A percentile compares a stretch with the other conserved stretches of the same genome.
phyloP scores from a whole-genome alignment of 2,888 invertebrate genomes.

The Drepanosiphum platanoidis region DNA sequence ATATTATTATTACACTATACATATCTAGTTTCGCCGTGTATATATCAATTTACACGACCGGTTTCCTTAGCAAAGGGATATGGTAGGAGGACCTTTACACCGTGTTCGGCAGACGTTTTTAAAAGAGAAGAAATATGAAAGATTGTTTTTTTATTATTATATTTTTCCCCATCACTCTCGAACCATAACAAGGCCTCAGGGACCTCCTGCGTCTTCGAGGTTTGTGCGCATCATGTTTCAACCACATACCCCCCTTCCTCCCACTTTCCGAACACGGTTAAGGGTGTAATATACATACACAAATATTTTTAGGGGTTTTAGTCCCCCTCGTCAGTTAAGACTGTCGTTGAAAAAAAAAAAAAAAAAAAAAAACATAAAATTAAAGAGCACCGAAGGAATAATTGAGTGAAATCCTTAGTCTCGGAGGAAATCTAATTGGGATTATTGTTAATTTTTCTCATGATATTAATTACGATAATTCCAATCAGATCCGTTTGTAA shows the following conservation, averaged over 20 bases:
- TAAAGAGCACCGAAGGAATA: constrained; percentile 21
- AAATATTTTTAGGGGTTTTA: constrained; percentile 8
- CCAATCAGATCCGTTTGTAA: background rate
- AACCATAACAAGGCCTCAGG: constrained; percentile 57
- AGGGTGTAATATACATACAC: constrained; percentile 15
- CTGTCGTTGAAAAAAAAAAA: background rate
- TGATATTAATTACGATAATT: constrained; percentile 16
- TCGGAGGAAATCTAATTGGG: constrained; percentile 41
- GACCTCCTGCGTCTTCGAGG: constrained; percentile 54
- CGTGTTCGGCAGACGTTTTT: constrained; percentile 40
- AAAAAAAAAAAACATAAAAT: constrained; percentile 41
- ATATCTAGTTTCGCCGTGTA: constrained; percentile 52
- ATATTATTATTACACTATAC: constrained; percentile 2
- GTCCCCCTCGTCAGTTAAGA: background rate
- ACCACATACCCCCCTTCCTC: background rate
- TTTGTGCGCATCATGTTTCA: constrained; percentile 53
- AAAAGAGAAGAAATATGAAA: constrained; percentile 42
- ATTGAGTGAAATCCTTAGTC: constrained; percentile 21
- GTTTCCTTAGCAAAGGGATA: constrained; percentile 42
- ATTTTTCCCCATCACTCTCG: constrained; percentile 43
- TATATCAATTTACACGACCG: constrained; percentile 59
- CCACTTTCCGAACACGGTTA: background rate
- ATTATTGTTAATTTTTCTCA: constrained; percentile 25
- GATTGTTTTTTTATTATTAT: constrained; percentile 43
- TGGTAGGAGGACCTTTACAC: constrained; percentile 21